Percentiles rank a stretch among this genome's conserved stretches.
phyloP scores from a whole-genome alignment of 2,797 vertebrate species.

The Pitangus sulphuratus region DNA sequence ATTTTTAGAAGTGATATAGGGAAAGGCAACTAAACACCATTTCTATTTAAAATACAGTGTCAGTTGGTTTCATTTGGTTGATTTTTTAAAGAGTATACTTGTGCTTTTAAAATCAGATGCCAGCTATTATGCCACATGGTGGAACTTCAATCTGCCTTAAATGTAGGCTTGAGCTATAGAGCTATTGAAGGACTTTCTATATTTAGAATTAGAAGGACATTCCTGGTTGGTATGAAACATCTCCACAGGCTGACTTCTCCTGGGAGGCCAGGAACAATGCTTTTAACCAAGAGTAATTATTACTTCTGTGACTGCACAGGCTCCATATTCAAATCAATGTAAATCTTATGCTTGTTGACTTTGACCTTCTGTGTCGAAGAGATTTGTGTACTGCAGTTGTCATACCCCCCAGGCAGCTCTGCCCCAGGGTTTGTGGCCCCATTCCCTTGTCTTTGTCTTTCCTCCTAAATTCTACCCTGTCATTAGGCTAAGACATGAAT shows the following conservation, averaged over 20 bases:
- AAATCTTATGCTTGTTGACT: background rate
- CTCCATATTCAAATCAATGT: accelerated
- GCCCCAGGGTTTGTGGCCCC: background rate
- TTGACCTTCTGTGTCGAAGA: background rate
- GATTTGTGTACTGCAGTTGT: background rate
- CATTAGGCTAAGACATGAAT: background rate
- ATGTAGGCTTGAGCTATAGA: background rate
- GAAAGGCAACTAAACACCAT: background rate
- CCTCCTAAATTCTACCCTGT: background rate
- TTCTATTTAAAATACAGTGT: constrained; percentile 2
- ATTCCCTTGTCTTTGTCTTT: background rate
- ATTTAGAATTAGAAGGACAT: background rate
- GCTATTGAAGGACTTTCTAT: background rate
- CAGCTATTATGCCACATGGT: background rate
- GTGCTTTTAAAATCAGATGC: background rate
- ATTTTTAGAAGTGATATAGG: background rate
- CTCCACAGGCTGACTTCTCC: background rate
- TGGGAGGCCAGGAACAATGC: background rate
- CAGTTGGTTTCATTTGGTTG: background rate
- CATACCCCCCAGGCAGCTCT: background rate
- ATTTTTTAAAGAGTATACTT: background rate
- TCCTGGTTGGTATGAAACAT: background rate
- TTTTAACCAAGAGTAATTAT: background rate
- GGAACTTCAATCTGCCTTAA: background rate
- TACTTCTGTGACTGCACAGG: background rate